Evolutionary conservation across 1,140 invertebrate species (phyloP), one percentile per base, ranked within the genome.

Genomic region (Drosophila virilis): DNA sequence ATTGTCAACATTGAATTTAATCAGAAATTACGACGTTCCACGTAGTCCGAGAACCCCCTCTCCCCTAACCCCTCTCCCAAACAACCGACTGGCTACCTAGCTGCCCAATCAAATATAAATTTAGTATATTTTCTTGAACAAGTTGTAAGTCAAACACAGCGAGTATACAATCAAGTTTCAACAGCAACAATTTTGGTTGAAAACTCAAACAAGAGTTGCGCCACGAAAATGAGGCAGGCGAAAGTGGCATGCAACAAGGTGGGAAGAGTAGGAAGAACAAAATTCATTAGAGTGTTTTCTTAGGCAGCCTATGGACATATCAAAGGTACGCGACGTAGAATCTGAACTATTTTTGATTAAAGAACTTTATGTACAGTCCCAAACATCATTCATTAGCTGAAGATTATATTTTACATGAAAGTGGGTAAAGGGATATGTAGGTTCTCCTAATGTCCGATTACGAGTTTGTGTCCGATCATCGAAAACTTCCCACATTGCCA

Each of bases 1-100:
- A 81, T 81, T 81, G 79, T 82, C 79, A 82, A 82, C 79, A 82
- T 78, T 82, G 74, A 78, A 78, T 82, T 82, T 82, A 82, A 82
- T 82, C 79, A 82, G 64, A 82, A 82, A 82, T 82, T 78, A 78
- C 69, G 60, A 81, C 78, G 78, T 81, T 78, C 75, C 66, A 45
- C 60, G 43, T 46, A 51, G 70, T 58, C 61, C 58, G 4, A 17
- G 17, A 0, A 8, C 12, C 12, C 8, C 3, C 46, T 2, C 52
- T 40, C 35, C 13, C n/a, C 28, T 8, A 6, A 1, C n/a, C 55
- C 9, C 17, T 8, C 9, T 1, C 37, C 4, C 5, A 13, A 13
- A 17, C 33, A 4, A 6, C 51, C 32, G n/a, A 6, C 17, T 7
- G 13, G 13, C 17, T 42, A 32, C 13, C 10, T 12, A n/a, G 9